Evolutionary conservation across 2,113 vertebrate species (phyloP).

Genomic region (Dascyllus trimaculatus): DNA sequence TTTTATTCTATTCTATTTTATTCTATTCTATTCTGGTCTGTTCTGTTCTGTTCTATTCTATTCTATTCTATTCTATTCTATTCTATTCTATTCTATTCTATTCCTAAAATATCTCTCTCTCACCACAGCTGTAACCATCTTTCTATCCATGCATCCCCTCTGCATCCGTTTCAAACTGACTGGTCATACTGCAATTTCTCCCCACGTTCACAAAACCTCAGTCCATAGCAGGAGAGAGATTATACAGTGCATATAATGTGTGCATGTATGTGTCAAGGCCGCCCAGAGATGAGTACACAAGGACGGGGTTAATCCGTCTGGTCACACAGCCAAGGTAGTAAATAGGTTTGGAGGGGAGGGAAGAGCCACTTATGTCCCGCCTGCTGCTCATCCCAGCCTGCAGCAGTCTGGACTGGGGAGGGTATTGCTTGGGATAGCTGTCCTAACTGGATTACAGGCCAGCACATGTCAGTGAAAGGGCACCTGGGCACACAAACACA

Average conservation of each 20-base stretch:
- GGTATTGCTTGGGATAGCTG: constrained; percentile 34
- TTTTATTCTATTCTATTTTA: too few species aligned
- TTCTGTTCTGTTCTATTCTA: too few species aligned
- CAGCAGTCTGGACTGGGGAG: constrained; percentile 22
- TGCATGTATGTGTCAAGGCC: constrained; percentile 19
- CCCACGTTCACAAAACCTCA: neutral
- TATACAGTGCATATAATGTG: neutral
- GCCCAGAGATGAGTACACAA: constrained; percentile 13
- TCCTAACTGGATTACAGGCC: constrained; percentile 71
- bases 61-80: too few species aligned
- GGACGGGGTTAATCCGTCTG: constrained; percentile 57
- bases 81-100: too few species aligned
- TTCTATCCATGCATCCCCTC: neutral
- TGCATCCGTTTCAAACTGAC: neutral
- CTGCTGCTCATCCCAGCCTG: constrained; percentile 35
- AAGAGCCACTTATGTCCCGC: constrained; percentile 46
- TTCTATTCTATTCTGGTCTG: too few species aligned
- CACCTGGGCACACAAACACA: constrained; percentile 39
- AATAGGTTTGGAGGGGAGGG: constrained; percentile 20
- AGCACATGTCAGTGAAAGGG: constrained; percentile 58
- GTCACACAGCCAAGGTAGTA: constrained; percentile 25
- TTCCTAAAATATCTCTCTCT: too few species aligned
- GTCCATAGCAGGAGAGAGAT: neutral
- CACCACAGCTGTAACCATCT: too few species aligned
- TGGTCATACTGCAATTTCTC: neutral